These are phyloP conservation scores for Lomographa bimaculata DNA, from an alignment of 2,888 invertebrate genomes.

Conservation along the genomic window DNA sequence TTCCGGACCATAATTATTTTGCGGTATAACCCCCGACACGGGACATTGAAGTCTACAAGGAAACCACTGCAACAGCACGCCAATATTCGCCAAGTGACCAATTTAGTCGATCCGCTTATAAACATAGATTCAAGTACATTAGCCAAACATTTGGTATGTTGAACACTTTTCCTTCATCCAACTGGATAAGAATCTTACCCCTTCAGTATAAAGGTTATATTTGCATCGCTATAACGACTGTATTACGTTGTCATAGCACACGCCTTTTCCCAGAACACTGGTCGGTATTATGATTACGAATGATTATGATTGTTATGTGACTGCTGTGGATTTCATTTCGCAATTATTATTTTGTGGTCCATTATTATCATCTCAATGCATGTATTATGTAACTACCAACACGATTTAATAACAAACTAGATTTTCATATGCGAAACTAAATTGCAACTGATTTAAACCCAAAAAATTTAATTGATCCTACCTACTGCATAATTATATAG, in stretches of 20 bases:
- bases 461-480: too few species aligned
- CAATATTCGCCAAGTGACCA: slow-evolving; percentile 9
- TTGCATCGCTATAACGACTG: slow-evolving; percentile 29
- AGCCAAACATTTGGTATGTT: slow-evolving; percentile 35
- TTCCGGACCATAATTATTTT: too few species aligned
- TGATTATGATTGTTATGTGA: slow-evolving; percentile 33
- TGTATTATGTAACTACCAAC: too few species aligned
- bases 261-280: slow-evolving; percentile 43
- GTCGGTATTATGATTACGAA: slow-evolving; percentile 39
- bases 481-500: too few species aligned
- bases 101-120: too few species aligned
- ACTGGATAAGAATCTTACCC: background rate
- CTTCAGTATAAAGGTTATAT: background rate
- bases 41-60: slow-evolving; percentile 1
- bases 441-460: too few species aligned
- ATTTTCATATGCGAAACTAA: too few species aligned
- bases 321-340: background rate
- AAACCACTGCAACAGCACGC: slow-evolving; percentile 1
- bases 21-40: too few species aligned
- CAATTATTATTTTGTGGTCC: too few species aligned
- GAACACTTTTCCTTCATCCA: slow-evolving; percentile 22
- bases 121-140: slow-evolving; percentile 35
- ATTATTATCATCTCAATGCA: too few species aligned
- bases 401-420: too few species aligned
- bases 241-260: slow-evolving; percentile 40